Evolutionary conservation across 2,888 invertebrate species (phyloP), one percentile per base, ranked within the genome.

Genomic region (Ophraella communa): DNA sequence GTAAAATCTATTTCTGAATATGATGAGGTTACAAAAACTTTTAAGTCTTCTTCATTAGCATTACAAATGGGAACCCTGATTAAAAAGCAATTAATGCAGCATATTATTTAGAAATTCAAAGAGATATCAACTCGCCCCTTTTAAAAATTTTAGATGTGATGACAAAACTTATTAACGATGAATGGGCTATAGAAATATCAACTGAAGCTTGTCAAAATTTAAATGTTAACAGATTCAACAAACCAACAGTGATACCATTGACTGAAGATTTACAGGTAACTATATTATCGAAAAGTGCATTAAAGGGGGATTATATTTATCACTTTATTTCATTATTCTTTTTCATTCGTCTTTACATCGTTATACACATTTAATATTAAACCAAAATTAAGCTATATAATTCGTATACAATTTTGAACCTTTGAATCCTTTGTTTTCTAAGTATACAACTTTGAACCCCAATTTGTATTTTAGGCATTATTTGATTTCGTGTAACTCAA

Each of bases 1-100:
- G 24, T 24, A 4, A 24, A 24, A 24, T 24, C 24, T 24, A 24
- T 24, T 24, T 24, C 24, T 24, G 24, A 7, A 24, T 24, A 24
- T 7, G 7, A 24, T 24, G 24, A 24, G 24, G 24, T 24, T 24
- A 24, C 24, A 24, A 24, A 24, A 4, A 24, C 24, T n/a, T n/a
- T n/a, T n/a, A n/a, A n/a, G n/a, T n/a, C n/a, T n/a, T n/a, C n/a
- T n/a, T n/a, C n/a, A n/a, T n/a, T n/a, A n/a, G n/a, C n/a, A n/a
- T 27, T 62, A 10, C 68, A 68, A 56, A 65, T 68, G 59, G 68
- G 68, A 42, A 65, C 63, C 11, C 11, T 66, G 11, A 45, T 66
- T 17, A 63, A 64, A 53, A 45, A 11, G 60, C 66, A 14, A 64
- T 66, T 17, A 49, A 53, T 24, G 18, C 62, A 39, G 54, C 59